phyloP scores from a whole-genome alignment of 2,888 invertebrate species.

The Orthosia incerta region DNA sequence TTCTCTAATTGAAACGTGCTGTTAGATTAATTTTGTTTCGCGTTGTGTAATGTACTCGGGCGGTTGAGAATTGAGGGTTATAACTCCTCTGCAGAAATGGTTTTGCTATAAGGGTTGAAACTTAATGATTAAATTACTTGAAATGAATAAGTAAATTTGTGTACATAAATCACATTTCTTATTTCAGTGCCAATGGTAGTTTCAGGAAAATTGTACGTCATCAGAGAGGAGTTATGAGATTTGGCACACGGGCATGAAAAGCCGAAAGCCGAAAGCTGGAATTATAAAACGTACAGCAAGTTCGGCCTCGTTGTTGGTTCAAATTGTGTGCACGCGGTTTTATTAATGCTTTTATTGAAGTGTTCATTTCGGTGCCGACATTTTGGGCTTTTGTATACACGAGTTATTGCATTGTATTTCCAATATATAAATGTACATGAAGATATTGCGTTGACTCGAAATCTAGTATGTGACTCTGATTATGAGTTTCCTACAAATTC shows the following conservation, averaged over 20 bases:
- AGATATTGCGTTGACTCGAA: neutral
- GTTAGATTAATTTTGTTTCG: constrained; percentile 54
- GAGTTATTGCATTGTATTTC: constrained; percentile 68
- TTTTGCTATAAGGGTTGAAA: neutral
- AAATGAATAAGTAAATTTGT: constrained; percentile 32
- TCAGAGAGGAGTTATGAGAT: constrained; percentile 81
- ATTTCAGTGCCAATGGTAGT: constrained; percentile 55
- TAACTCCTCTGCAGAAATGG: constrained; percentile 2
- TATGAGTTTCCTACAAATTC: constrained; percentile 8
- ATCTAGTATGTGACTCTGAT: neutral
- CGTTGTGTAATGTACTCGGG: constrained; percentile 23
- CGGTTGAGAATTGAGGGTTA: constrained; percentile 12
- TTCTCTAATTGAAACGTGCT: constrained; percentile 58
- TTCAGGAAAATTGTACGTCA: constrained; percentile 70
- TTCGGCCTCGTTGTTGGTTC: constrained; percentile 77
- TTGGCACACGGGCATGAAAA: constrained; percentile 75
- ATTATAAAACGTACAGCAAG: constrained; percentile 82
- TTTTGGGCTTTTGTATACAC: constrained; percentile 65
- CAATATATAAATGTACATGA: constrained; percentile 38
- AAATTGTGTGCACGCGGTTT: constrained; percentile 76
- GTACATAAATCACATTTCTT: constrained; percentile 29
- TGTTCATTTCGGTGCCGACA: constrained; percentile 71
- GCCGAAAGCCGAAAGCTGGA: constrained; percentile 78
- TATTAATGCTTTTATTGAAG: constrained; percentile 76
- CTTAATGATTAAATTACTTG: constrained; percentile 4